Conservation (phyloP, 2,888 invertebrate genomes). For the Mythimna impura region DNA sequence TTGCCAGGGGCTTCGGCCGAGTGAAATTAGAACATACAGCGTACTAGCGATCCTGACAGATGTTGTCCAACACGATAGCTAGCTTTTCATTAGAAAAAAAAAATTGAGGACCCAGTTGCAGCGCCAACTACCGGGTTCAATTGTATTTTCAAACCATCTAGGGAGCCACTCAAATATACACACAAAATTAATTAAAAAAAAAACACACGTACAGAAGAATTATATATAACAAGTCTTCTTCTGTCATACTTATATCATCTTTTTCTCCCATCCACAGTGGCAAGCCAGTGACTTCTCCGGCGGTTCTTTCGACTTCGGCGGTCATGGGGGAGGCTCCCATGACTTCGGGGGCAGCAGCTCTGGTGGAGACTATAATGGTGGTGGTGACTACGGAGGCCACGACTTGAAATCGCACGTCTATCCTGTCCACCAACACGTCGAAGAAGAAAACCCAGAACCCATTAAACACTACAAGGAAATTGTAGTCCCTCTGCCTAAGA, state of each 20-base stretch:
- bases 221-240: neutral
- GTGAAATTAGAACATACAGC: too few species aligned
- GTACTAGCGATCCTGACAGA: too few species aligned
- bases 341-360: conserved; percentile 63
- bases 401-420: conserved; percentile 85
- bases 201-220: too few species aligned
- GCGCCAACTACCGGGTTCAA: too few species aligned
- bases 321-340: conserved; percentile 60
- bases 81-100: too few species aligned
- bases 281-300: conserved; percentile 82
- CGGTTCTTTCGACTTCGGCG: conserved; percentile 64
- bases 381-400: conserved; percentile 77
- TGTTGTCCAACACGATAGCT: too few species aligned
- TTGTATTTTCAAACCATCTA: too few species aligned
- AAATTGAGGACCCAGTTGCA: too few species aligned
- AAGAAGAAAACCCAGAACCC: conserved; percentile 92
- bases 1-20: too few species aligned
- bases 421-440: conserved; percentile 92
- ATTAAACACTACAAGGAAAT: conserved; percentile 93
- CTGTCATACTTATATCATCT: neutral
- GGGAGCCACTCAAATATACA: too few species aligned
- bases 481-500: conserved; percentile 92
- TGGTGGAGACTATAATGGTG: conserved; percentile 46
- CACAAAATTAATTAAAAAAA: too few species aligned
- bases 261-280: conserved; percentile 68